Conservation (phyloP, 1,140 invertebrate genomes). For the Centruroides sculpturatus region DNA sequence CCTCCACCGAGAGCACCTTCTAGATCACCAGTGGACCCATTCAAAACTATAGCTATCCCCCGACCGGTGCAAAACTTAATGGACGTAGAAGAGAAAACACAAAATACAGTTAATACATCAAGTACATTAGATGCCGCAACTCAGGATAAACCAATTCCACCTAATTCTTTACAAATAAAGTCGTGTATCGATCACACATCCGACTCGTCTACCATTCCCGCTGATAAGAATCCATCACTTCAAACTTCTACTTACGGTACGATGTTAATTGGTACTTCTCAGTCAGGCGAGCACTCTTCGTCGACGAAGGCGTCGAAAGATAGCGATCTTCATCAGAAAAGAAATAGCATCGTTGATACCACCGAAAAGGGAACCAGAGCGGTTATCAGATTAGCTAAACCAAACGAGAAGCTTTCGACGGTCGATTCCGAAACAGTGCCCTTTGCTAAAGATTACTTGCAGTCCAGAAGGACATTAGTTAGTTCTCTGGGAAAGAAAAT, state of each 20-base stretch:
- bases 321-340: too few relatives aligned
- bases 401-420: conserved; percentile 1
- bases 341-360: conserved; percentile 3
- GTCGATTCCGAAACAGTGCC: conserved; percentile 10
- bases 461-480: not conserved
- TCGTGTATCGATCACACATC: too few relatives aligned
- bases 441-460: not conserved
- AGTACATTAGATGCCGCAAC: too few relatives aligned
- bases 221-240: too few relatives aligned
- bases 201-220: too few relatives aligned
- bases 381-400: conserved; percentile 9
- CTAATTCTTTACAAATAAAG: too few relatives aligned
- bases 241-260: too few relatives aligned
- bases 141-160: too few relatives aligned
- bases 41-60: not conserved
- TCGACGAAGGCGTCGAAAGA: too few relatives aligned
- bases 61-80: conserved; percentile 2
- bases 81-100: not conserved
- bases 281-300: too few relatives aligned
- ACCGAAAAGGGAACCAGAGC: conserved; percentile 16
- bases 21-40: not conserved
- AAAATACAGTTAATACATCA: too few relatives aligned
- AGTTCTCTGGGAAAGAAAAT: conserved; percentile 8
- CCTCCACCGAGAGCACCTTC: not conserved
- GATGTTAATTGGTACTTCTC: too few relatives aligned